Evolutionary conservation across 2,888 invertebrate genomes (phyloP).

Genomic region (Lasioglossum calceatum): DNA sequence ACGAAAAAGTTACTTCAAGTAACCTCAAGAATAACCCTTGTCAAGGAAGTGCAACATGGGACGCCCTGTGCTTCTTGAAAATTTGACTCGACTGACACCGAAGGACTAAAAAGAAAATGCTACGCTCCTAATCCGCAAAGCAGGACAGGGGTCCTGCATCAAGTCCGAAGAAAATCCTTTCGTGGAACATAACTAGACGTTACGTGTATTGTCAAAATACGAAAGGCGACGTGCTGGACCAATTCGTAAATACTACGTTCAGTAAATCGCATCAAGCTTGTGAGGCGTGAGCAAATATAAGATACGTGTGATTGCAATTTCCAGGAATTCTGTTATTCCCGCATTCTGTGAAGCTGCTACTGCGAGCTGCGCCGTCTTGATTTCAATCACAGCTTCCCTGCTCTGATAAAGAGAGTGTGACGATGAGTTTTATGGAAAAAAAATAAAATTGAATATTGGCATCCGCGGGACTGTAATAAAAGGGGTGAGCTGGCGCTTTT

Average conservation of each 20-base stretch:
- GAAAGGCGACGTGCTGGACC: background rate
- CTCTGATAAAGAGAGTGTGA: background rate
- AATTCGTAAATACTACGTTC: background rate
- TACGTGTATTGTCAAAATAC: background rate
- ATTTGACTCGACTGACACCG: background rate
- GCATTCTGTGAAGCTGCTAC: background rate
- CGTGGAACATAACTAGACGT: background rate
- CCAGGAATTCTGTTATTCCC: background rate
- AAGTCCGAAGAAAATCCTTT: background rate
- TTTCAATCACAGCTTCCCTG: conserved; percentile 9
- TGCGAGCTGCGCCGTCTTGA: background rate
- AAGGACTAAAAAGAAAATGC: background rate
- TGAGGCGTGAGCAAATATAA: background rate
- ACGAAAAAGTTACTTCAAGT: too few species aligned
- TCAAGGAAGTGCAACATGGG: too few species aligned
- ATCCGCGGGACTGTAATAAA: background rate
- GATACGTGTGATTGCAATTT: conserved; percentile 22
- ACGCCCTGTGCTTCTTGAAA: too few species aligned
- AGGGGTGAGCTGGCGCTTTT: background rate
- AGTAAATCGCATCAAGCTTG: conserved; percentile 2
- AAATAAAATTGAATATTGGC: background rate
- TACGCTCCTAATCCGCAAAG: background rate
- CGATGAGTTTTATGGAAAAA: background rate
- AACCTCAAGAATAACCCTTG: too few species aligned
- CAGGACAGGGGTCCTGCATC: conserved; percentile 6